A percentile compares a stretch with the other conserved stretches of the same genome.
These are phyloP conservation scores for Helleia helle DNA, from an alignment of 2,888 invertebrate genomes.

Conservation along the genomic window DNA sequence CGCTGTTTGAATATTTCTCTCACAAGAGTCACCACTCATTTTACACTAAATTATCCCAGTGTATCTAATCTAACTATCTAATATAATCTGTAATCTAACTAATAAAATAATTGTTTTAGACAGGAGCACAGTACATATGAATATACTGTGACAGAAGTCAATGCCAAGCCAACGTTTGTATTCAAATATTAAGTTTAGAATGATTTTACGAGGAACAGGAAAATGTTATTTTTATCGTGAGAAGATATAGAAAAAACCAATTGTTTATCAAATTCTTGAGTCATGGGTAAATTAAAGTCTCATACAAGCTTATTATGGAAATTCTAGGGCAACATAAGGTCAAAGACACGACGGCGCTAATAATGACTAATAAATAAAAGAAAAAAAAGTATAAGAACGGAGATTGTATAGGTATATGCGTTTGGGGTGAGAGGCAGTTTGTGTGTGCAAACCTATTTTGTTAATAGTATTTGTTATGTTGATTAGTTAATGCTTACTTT, in stretches of 20 bases:
- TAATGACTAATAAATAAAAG: neutral
- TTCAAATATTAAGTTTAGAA: neutral
- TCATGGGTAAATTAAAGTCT: slow-evolving; percentile 1
- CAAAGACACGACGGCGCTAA: neutral
- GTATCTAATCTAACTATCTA: no score
- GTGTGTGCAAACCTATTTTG: no score
- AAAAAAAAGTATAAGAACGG: no score
- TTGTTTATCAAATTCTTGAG: slow-evolving; percentile 6
- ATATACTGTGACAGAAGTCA: no score
- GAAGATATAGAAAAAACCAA: neutral
- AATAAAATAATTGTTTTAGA: neutral
- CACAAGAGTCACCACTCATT: slow-evolving; percentile 12
- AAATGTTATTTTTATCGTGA: neutral
- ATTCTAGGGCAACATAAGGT: neutral
- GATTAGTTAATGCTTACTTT: no score
- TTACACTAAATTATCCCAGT: slow-evolving; percentile 3
- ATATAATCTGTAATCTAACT: neutral
- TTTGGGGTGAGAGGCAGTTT: no score
- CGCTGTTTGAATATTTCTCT: slow-evolving; percentile 11
- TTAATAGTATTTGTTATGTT: no score
- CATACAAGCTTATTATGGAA: neutral
- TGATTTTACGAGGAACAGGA: neutral
- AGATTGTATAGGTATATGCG: no score
- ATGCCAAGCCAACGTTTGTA: slow-evolving; percentile 13
- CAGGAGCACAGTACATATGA: no score